phyloP scores from a whole-genome alignment of 2,888 invertebrate species.

The Polylopha cassiicola region DNA sequence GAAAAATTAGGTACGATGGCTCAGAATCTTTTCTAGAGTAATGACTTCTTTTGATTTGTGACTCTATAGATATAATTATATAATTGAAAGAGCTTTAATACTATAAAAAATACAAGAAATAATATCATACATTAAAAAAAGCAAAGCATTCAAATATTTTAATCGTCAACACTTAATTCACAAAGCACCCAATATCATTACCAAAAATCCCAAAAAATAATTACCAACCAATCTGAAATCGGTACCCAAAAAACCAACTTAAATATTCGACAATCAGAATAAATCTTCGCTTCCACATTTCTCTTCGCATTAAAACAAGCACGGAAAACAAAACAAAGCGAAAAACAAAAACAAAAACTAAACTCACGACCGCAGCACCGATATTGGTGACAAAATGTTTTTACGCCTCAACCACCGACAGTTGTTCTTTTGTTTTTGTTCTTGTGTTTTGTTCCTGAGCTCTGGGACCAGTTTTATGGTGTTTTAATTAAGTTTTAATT shows the following conservation, averaged over 20 bases:
- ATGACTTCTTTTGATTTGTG: too few species aligned
- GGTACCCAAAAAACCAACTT: conserved; percentile 8
- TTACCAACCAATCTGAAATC: conserved; percentile 20
- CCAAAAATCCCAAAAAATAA: conserved; percentile 16
- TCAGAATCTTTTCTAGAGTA: too few species aligned
- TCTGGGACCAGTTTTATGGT: conserved; percentile 8
- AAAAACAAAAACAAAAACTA: conserved; percentile 15
- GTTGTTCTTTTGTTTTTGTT: conserved; percentile 13
- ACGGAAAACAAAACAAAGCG: conserved; percentile 5
- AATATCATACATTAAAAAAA: too few species aligned
- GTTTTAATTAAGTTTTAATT: conserved; percentile 23
- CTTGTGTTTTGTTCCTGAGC: conserved; percentile 5
- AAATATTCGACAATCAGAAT: conserved; percentile 19
- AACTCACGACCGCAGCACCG: conserved; percentile 19
- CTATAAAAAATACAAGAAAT: too few species aligned
- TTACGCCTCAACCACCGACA: conserved; percentile 20
- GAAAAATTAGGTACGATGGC: too few species aligned
- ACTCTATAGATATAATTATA: too few species aligned
- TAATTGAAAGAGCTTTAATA: too few species aligned
- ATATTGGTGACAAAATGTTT: conserved; percentile 23
- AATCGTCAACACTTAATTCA: too few species aligned
- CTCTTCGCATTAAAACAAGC: conserved; percentile 17
- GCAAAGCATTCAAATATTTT: too few species aligned
- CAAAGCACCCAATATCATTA: too few species aligned
- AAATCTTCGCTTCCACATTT: conserved; percentile 21